phyloP scores from a whole-genome alignment of 2,888 invertebrate genomes.

The Patella pellucida region DNA sequence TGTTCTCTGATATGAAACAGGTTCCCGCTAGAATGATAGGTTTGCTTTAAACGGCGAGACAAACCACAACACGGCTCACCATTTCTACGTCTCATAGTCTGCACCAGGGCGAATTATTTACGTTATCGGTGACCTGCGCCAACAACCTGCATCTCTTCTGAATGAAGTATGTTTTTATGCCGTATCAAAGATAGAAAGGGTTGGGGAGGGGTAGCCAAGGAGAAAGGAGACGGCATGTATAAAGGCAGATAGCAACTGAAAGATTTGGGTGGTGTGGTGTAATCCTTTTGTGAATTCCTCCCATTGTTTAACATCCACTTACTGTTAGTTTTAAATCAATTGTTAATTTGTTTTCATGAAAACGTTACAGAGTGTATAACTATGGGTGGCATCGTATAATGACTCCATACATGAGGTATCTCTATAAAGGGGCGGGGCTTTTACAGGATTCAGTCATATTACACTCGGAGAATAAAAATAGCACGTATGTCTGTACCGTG shows the following conservation, averaged over 20 bases:
- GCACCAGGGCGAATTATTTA: constrained; percentile 26
- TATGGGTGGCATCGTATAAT: no score
- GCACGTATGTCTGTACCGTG: no score
- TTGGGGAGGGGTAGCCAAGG: background rate
- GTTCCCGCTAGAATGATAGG: constrained; percentile 26
- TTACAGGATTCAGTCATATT: no score
- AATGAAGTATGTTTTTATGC: background rate
- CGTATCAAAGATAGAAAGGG: background rate
- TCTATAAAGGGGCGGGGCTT: no score
- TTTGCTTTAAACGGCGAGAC: constrained; percentile 27
- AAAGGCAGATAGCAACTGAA: background rate
- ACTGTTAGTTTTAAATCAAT: no score
- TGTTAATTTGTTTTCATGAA: no score
- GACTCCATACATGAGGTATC: no score
- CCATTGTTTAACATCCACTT: no score
- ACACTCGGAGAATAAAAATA: no score
- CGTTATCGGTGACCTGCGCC: constrained; percentile 25
- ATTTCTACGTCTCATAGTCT: constrained; percentile 24
- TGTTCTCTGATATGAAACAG: background rate
- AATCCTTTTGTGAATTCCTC: no score
- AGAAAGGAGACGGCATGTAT: background rate
- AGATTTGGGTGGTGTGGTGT: no score
- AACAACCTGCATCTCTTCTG: constrained; percentile 3
- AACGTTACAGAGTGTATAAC: no score
- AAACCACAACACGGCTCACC: constrained; percentile 27